Conservation (phyloP, 2,113 vertebrate genomes). For the Nestor notabilis region DNA sequence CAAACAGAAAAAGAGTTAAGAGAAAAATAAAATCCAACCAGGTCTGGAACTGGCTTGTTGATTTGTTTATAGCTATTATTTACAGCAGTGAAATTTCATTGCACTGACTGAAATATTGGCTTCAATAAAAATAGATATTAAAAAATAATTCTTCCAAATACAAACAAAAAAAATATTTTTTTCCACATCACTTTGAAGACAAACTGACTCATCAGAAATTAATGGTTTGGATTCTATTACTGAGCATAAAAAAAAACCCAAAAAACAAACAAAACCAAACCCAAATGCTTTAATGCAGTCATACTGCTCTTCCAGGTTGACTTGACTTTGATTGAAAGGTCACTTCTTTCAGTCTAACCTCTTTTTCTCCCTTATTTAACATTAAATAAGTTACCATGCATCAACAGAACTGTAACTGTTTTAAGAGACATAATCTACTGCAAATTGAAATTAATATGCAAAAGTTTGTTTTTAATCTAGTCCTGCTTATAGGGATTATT, state of each 20-base stretch:
- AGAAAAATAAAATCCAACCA: background rate
- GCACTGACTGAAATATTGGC: background rate
- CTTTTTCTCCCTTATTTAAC: background rate
- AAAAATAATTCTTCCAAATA: background rate
- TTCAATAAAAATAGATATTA: background rate
- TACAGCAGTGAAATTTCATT: background rate
- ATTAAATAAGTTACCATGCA: background rate
- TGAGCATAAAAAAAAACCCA: background rate
- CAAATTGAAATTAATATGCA: background rate
- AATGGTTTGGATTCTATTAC: background rate
- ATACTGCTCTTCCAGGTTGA: background rate
- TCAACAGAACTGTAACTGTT: background rate
- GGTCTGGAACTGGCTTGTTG: background rate
- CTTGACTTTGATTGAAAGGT: background rate
- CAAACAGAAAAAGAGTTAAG: background rate
- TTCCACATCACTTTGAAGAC: background rate
- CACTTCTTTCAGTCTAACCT: background rate
- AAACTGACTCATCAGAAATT: background rate
- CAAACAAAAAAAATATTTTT: background rate
- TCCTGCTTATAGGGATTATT: background rate
- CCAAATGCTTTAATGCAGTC: background rate
- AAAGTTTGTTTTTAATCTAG: background rate
- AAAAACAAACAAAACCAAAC: background rate
- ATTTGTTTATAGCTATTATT: background rate
- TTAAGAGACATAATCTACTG: background rate